Percentiles rank a stretch among this genome's conserved stretches.
Evolutionary conservation across 2,113 vertebrate genomes (phyloP).

Genomic region (Pica pica): DNA sequence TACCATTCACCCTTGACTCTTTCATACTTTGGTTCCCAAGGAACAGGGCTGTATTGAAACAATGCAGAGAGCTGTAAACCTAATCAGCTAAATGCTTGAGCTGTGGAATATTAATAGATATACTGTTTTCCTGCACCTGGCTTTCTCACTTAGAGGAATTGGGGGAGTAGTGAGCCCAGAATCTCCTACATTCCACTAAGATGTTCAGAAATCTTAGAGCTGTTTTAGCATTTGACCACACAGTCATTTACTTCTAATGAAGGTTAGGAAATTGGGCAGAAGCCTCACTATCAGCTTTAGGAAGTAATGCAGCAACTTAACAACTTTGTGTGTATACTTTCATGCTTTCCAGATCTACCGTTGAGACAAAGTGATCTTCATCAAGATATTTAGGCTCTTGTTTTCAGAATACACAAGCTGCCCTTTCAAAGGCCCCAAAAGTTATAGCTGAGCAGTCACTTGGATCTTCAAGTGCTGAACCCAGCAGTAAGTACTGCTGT

Average conservation of each 20-base stretch:
- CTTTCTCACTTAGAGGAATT: not conserved
- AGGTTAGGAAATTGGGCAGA: not conserved
- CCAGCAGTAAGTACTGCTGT: not conserved
- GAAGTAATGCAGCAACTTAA: not conserved
- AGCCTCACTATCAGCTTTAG: not conserved
- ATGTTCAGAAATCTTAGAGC: not conserved
- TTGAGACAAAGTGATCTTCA: not conserved
- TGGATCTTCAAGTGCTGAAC: not conserved
- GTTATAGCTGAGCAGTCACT: not conserved
- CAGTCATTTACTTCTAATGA: not conserved
- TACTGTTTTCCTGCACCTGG: not conserved
- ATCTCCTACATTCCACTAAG: not conserved
- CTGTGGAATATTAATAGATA: not conserved
- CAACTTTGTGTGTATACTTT: not conserved
- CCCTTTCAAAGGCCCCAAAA: not conserved
- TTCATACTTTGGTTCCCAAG: not conserved
- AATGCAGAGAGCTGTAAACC: not conserved
- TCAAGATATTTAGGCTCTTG: not conserved
- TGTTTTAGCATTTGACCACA: not conserved
- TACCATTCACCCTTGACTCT: not conserved
- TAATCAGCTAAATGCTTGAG: not conserved
- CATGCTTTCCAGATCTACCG: not conserved
- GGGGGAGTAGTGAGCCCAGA: not conserved
- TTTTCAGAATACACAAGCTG: not conserved
- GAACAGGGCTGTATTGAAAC: not conserved